Percentiles rank a stretch among this genome's conserved stretches.
These are phyloP conservation scores for Calycopis cecrops DNA, from an alignment of 1,140 invertebrate species.

Conservation along the genomic window DNA sequence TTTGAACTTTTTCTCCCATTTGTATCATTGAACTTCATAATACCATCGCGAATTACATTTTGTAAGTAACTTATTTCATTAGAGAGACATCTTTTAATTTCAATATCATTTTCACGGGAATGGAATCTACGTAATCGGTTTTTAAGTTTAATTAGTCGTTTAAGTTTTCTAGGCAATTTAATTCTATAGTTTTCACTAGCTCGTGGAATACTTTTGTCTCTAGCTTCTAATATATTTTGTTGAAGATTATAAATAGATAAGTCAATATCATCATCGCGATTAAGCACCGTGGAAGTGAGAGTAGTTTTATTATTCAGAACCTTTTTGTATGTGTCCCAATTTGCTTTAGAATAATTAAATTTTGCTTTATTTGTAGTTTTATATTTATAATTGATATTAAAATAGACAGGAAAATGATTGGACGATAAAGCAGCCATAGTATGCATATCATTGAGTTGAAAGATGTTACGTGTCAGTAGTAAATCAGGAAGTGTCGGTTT, in stretches of 20 bases:
- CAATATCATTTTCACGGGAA: neutral
- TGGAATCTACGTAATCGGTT: too few species aligned
- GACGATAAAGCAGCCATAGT: neutral
- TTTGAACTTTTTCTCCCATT: too few species aligned
- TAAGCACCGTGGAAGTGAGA: neutral
- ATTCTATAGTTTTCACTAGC: too few species aligned
- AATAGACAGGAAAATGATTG: slow-evolving; percentile 5
- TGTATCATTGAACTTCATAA: too few species aligned
- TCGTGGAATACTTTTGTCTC: too few species aligned
- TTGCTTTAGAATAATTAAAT: neutral
- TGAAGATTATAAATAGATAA: too few species aligned
- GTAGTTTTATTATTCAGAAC: too few species aligned
- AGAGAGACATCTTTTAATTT: neutral
- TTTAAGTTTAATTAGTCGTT: too few species aligned
- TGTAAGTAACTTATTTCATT: neutral
- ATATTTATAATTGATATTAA: slow-evolving; percentile 2
- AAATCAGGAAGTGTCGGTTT: neutral
- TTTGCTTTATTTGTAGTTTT: neutral
- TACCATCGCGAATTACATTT: too few species aligned
- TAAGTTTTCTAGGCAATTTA: too few species aligned
- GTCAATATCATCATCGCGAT: too few species aligned
- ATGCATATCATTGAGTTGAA: neutral
- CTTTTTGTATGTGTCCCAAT: too few species aligned
- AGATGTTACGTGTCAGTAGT: neutral
- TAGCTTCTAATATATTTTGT: neutral